Percentiles rank a stretch among this genome's conserved stretches.
phyloP scores from a whole-genome alignment of 2,797 vertebrate species.

The Microctenopoma stevenorrisi region DNA sequence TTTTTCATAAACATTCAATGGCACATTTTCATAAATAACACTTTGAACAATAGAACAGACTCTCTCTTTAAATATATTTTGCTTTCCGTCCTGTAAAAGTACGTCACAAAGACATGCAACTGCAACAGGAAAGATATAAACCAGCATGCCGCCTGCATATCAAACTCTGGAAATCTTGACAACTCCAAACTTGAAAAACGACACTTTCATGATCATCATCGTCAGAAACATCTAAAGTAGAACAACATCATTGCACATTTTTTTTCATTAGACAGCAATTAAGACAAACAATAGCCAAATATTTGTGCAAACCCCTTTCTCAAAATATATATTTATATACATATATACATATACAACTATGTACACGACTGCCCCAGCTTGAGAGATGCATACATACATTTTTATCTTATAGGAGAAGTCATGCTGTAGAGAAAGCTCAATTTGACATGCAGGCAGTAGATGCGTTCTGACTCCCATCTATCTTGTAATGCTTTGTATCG shows the following conservation, averaged over 20 bases:
- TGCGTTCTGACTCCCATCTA: slow-evolving; percentile 16
- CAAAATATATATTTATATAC: slow-evolving; percentile 60
- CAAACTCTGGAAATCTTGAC: slow-evolving; percentile 48
- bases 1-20: slow-evolving; percentile 75
- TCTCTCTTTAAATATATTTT: slow-evolving; percentile 63
- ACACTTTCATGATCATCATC: slow-evolving; percentile 44
- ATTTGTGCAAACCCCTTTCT: slow-evolving; percentile 52
- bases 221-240: slow-evolving; percentile 56
- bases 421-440: slow-evolving; percentile 57
- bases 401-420: slow-evolving; percentile 33
- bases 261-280: slow-evolving; percentile 33
- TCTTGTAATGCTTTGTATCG: slow-evolving; percentile 30
- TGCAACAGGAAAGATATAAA: slow-evolving; percentile 50
- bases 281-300: slow-evolving; percentile 48
- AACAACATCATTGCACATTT: slow-evolving; percentile 55
- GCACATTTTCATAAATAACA: slow-evolving; percentile 73
- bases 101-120: slow-evolving; percentile 33
- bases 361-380: slow-evolving; percentile 20
- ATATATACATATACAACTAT: slow-evolving; percentile 47
- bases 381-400: slow-evolving; percentile 9
- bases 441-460: slow-evolving; percentile 61
- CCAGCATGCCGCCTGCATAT: slow-evolving; percentile 73
- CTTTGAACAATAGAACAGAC: slow-evolving; percentile 43
- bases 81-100: slow-evolving; percentile 60
- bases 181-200: slow-evolving; percentile 25